Percentiles rank a stretch among this genome's conserved stretches.
phyloP scores from a whole-genome alignment of 1,140 invertebrate genomes.

The Plodia interpunctella region DNA sequence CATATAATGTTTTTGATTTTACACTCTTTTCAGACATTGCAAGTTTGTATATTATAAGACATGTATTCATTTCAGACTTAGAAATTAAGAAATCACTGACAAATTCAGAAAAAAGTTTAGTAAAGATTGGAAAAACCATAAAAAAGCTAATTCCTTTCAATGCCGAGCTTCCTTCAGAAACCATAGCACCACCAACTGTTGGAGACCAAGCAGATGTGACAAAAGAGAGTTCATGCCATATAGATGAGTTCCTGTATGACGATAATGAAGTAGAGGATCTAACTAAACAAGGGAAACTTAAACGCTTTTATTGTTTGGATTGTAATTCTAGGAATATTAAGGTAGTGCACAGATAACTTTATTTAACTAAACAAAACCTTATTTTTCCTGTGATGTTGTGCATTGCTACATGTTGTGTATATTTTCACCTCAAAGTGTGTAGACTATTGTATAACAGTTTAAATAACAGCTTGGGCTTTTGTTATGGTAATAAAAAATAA shows the following conservation, averaged over 20 bases:
- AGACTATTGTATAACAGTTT: no score
- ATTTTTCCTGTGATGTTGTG: no score
- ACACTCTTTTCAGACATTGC: no score
- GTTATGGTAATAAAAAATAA: background rate
- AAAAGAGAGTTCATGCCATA: slow-evolving; percentile 78
- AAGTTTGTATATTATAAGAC: background rate
- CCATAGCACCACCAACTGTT: slow-evolving; percentile 71
- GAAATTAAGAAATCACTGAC: slow-evolving; percentile 43
- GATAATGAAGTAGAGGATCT: slow-evolving; percentile 81
- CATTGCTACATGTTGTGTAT: no score
- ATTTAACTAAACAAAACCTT: no score
- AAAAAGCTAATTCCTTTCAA: slow-evolving; percentile 77
- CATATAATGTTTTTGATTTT: no score
- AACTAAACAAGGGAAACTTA: slow-evolving; percentile 78
- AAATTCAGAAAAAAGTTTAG: slow-evolving; percentile 53
- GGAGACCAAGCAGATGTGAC: slow-evolving; percentile 81
- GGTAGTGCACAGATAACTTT: slow-evolving; percentile 23
- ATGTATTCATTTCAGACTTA: slow-evolving; percentile 55
- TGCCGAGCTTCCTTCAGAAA: slow-evolving; percentile 79
- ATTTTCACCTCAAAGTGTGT: no score
- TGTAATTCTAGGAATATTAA: slow-evolving; percentile 81
- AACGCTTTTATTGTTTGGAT: slow-evolving; percentile 80
- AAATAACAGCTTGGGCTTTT: no score
- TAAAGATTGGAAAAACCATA: slow-evolving; percentile 76
- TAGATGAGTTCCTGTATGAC: slow-evolving; percentile 86